Conservation (phyloP, 2,113 vertebrate genomes). For the Bos javanicus region DNA sequence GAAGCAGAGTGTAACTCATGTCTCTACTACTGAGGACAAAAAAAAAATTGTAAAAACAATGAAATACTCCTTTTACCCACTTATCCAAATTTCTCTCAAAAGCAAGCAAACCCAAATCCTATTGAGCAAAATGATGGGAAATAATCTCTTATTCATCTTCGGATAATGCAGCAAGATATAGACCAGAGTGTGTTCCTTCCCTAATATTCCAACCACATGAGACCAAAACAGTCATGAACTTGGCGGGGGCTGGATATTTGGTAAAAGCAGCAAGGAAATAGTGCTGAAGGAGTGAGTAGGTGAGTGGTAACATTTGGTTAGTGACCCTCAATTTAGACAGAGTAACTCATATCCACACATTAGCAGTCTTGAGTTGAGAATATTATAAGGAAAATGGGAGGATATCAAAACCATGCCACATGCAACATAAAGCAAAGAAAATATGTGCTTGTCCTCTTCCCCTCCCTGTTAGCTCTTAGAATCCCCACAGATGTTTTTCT, state of each 20-base stretch:
- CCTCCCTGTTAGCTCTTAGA: not conserved
- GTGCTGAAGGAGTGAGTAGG: not conserved
- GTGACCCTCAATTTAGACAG: constrained; percentile 35
- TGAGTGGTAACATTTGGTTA: constrained; percentile 20
- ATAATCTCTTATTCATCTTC: not conserved
- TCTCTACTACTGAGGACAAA: not conserved
- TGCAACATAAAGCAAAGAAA: not conserved
- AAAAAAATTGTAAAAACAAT: not conserved
- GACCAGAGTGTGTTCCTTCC: not conserved
- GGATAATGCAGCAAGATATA: not conserved
- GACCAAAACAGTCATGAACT: not conserved
- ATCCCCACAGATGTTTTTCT: constrained; percentile 67
- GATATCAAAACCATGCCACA: constrained; percentile 24
- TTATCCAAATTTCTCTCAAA: not conserved
- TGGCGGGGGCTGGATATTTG: not conserved
- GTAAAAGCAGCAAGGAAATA: not conserved
- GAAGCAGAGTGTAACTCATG: not conserved
- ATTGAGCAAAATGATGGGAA: not conserved
- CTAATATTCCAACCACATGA: not conserved
- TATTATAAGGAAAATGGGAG: not conserved
- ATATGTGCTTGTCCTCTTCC: not conserved
- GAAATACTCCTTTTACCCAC: not conserved
- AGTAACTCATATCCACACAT: not conserved
- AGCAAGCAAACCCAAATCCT: not conserved
- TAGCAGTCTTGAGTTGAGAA: not conserved